Evolutionary conservation across 1,140 invertebrate genomes (phyloP), one percentile per base, ranked within the genome.

Genomic region (Drosophila sproati): DNA sequence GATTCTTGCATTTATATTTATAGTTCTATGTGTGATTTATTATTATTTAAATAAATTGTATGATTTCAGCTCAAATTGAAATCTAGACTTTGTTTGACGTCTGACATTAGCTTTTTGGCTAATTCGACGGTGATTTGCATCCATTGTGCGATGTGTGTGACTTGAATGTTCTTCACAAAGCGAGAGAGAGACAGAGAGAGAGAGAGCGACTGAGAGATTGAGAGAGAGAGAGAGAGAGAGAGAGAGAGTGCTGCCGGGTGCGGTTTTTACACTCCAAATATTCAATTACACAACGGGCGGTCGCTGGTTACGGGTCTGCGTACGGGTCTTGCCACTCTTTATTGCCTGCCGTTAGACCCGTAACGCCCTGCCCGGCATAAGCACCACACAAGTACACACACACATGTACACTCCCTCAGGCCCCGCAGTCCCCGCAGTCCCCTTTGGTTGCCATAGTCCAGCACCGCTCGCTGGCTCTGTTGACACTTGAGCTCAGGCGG

Each of bases 401-500:
- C 51, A 66, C 32, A 20, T 4, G 10, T 32, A 51, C 12, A 54
- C 39, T 35, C 28, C 54, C 50, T 45, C 50, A 64, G 20, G 20
- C 10, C 4, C 39, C 10, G 10, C 10, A 43, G 8, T n/a, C 10
- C 10, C 39, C 8, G 1, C 10, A n/a, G 39, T 43, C 4, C n/a
- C 3, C 3, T 3, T 43, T 43, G 0, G n/a, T 3, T 43, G n/a
- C 3, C 10, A 4, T n/a, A 43, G 39, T 43, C 39, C 10, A 43
- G 39, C 10, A 57, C 69, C 70, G 56, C 71, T 68, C 41, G 48
- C 71, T 68, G 71, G 50, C 64, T 78, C 74, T 88, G 85, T 88
- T 88, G 85, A 88, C 85, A 88, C 85, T 88, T 88, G 67, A 89
- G 85, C 85, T 89, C 85, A 88, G 85, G 83, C 85, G 80, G 85